These are phyloP conservation scores for Zaprionus africanus DNA, from an alignment of 1,140 invertebrate species.

Conservation along the genomic window DNA sequence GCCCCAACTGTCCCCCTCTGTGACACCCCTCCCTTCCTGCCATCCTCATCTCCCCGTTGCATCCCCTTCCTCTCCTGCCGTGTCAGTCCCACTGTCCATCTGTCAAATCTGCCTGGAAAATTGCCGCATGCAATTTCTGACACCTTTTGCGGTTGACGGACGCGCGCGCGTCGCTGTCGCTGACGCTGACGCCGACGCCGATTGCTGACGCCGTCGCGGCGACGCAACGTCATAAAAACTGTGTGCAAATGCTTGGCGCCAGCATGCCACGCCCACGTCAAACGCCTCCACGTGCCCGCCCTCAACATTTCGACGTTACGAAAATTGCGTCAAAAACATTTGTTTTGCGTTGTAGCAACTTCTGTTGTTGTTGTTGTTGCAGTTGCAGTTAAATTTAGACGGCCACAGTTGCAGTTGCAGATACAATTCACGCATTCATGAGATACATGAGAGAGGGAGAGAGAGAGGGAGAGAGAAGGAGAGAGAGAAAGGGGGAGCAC, in stretches of 20 bases:
- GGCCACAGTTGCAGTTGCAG: constrained; percentile 33
- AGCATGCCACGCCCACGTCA: constrained; percentile 46
- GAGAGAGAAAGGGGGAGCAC: background rate
- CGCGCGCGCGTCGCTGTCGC: constrained; percentile 49
- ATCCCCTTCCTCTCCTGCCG: background rate
- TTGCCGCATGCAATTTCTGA: constrained; percentile 59
- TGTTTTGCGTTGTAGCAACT: constrained; percentile 40
- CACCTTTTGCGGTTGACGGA: constrained; percentile 74
- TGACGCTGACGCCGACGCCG: constrained; percentile 15
- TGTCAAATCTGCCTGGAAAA: constrained; percentile 65
- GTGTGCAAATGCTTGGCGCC: constrained; percentile 54
- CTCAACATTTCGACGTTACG: constrained; percentile 7
- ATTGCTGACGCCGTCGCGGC: constrained; percentile 39
- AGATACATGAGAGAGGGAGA: background rate
- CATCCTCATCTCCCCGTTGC: background rate
- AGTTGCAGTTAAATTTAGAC: constrained; percentile 67
- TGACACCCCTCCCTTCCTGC: background rate
- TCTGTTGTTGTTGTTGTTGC: background rate
- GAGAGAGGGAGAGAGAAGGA: background rate
- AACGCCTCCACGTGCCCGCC: background rate
- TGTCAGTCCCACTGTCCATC: constrained; percentile 45
- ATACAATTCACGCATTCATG: constrained; percentile 18
- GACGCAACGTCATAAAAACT: constrained; percentile 65
- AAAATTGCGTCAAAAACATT: constrained; percentile 58
- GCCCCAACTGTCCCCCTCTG: background rate